A percentile compares a stretch with the other conserved stretches of the same genome.
phyloP scores from a whole-genome alignment of 2,888 invertebrate species.

The Malthinus flaveolus region DNA sequence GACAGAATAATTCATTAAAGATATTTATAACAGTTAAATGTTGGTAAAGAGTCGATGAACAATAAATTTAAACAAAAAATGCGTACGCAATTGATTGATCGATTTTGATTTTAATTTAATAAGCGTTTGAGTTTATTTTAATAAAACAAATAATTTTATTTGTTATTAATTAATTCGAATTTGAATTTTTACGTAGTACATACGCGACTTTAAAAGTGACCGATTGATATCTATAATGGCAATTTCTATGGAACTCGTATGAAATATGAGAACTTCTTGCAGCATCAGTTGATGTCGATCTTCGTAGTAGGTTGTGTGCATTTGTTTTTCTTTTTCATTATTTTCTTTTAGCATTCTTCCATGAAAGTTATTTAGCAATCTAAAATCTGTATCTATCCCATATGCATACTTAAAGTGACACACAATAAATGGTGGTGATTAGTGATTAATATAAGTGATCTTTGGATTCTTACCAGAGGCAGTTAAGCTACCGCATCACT shows the following conservation, averaged over 20 bases:
- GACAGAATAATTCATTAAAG: conserved; percentile 25
- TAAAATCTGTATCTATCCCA: conserved; percentile 17
- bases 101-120: background rate
- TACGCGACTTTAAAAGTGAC: too few relatives aligned
- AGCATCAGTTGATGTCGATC: conserved; percentile 8
- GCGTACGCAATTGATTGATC: conserved; percentile 14
- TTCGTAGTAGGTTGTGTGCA: conserved; percentile 12
- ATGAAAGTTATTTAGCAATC: conserved; percentile 19
- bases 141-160: too few relatives aligned
- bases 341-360: conserved; percentile 1
- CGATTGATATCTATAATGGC: too few relatives aligned
- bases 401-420: conserved; percentile 23
- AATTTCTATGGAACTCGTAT: background rate
- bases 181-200: too few relatives aligned
- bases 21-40: conserved; percentile 21
- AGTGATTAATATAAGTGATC: conserved; percentile 29
- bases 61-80: conserved; percentile 9
- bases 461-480: conserved; percentile 24
- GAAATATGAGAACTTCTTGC: conserved; percentile 6
- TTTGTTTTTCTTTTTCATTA: conserved; percentile 2
- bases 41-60: conserved; percentile 12
- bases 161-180: too few relatives aligned
- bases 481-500: conserved; percentile 24
- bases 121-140: too few relatives aligned
- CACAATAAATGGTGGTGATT: conserved; percentile 27